Evolutionary conservation across 2,888 invertebrate genomes (phyloP), one percentile per base, ranked within the genome.

Genomic region (Agriopis marginaria): DNA sequence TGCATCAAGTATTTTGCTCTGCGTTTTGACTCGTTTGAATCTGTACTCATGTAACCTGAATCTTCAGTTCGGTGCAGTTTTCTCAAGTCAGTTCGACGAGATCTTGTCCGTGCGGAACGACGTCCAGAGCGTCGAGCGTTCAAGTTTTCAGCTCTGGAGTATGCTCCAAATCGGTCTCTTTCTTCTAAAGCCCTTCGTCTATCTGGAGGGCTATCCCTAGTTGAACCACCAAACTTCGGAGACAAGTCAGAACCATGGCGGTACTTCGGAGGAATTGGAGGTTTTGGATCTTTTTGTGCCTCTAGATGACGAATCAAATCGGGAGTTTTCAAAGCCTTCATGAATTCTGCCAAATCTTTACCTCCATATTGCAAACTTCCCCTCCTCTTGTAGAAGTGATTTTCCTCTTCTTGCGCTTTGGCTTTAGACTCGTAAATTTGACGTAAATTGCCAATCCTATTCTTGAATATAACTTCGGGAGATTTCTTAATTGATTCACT

Each of bases 31-130:
- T 96, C 96, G 68, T 95, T 95, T 2, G 97, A 97, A 83, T 98
- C 98, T 0, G 97, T 97, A 83, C 98, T 98, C 79, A 98, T 95
- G 80, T 98, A 98, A 0, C 98, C 98, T 10, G 97, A 97, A 86
- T 98, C 98, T 87, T 96, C 96, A 3, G 90, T 93, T 82, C 86
- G 90, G 77, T 87, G 91, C 39, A 91, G 79, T 78, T 91, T 94
- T 74, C 88, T 91, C 44, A 92, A 74, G 74, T 93, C 92, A 14
- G 90, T 89, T 77, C 93, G 80, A 71, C 92, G 82, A 8, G 91
- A 89, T 81, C 93, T 85, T n/a, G 90, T 89, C 73, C 93, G 79
- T 4, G 89, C 87, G 50, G 93, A 89, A 53, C 93, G 85, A 17
- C 93, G 87, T 10, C 91, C 93, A 9, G 92, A 94, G 44, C 88